Percentiles rank a stretch among this genome's conserved stretches.
phyloP scores from a whole-genome alignment of 1,140 invertebrate species.

The Bombus vancouverensis region DNA sequence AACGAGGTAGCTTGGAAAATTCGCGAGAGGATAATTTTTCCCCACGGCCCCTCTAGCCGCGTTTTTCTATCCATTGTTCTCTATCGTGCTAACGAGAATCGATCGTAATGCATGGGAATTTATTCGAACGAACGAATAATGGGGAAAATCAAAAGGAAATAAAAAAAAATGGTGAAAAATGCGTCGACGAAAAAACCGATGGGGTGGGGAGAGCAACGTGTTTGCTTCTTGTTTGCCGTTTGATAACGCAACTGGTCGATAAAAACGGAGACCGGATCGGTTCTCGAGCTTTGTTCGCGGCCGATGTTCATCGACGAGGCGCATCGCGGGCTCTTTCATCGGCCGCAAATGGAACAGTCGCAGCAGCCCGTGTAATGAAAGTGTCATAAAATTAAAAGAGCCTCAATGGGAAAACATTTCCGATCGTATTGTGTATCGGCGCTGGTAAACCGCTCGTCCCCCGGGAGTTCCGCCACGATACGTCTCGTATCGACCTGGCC shows the following conservation, averaged over 20 bases:
- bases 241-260: constrained; percentile 35
- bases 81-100: constrained; percentile 12
- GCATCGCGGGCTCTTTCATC: background rate
- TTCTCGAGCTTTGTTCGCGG: constrained; percentile 26
- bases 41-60: background rate
- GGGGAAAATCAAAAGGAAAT: background rate
- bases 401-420: constrained; percentile 26
- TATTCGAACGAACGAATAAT: background rate
- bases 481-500: background rate
- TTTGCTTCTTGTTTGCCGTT: constrained; percentile 42
- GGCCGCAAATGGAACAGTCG: constrained; percentile 41
- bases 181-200: background rate
- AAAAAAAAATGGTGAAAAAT: background rate
- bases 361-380: constrained; percentile 17
- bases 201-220: background rate
- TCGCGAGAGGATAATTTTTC: background rate
- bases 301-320: constrained; percentile 9
- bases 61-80: background rate
- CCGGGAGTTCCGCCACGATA: background rate
- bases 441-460: background rate
- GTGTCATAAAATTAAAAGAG: constrained; percentile 50
- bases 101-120: constrained; percentile 40
- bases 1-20: background rate
- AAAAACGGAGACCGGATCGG: constrained; percentile 38
- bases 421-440: background rate